Evolutionary conservation across 2,888 invertebrate genomes (phyloP).

Genomic region (Creontiades dilutus): DNA sequence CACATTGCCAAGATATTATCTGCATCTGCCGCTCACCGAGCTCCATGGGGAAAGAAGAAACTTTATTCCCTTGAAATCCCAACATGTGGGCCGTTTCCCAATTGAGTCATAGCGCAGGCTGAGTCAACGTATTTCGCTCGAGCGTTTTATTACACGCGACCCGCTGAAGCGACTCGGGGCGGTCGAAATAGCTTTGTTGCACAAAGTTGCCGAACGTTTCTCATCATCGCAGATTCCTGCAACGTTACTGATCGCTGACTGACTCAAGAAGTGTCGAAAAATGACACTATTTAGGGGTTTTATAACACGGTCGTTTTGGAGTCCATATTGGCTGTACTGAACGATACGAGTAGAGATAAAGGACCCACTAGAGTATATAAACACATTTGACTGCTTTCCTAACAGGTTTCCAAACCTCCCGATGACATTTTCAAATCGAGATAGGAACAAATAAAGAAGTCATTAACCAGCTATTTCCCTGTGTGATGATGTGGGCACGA

Average conservation of each 20-base stretch:
- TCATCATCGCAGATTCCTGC: neutral
- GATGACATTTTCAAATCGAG: no score
- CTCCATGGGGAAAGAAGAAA: neutral
- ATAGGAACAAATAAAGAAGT: no score
- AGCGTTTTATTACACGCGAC: slow-evolving; percentile 45
- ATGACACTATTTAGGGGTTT: no score
- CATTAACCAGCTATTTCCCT: no score
- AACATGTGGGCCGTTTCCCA: slow-evolving; percentile 53
- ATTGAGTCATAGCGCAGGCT: slow-evolving; percentile 47
- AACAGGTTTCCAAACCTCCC: no score
- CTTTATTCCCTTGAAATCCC: slow-evolving; percentile 16
- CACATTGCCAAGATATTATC: neutral
- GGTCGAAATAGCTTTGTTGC: neutral
- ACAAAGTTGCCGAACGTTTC: neutral
- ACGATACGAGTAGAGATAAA: no score
- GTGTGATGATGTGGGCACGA: no score
- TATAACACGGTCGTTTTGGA: no score
- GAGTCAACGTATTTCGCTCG: slow-evolving; percentile 52
- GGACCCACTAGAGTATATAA: no score
- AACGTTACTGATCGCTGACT: neutral
- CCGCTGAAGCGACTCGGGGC: neutral
- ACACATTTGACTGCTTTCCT: no score
- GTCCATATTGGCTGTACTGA: no score
- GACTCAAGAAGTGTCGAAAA: neutral
- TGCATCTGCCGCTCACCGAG: slow-evolving; percentile 10